These are phyloP conservation scores for Dascillus cervinus DNA, from an alignment of 2,888 invertebrate genomes.

Conservation along the genomic window DNA sequence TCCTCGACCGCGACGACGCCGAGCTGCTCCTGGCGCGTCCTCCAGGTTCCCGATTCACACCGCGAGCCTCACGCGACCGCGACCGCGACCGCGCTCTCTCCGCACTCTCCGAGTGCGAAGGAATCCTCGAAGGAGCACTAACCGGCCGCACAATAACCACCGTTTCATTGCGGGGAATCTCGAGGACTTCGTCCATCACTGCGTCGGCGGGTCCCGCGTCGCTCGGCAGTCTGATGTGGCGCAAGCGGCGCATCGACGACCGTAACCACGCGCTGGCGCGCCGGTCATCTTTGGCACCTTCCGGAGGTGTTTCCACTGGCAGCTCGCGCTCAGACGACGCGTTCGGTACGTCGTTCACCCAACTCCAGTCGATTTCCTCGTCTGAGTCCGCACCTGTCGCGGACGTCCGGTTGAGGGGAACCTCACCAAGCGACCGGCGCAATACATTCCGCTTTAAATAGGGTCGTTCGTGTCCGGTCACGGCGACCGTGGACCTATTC, in stretches of 20 bases:
- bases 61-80: conserved; percentile 21
- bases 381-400: conserved; percentile 26
- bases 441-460: conserved; percentile 5
- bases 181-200: neutral
- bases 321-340: conserved; percentile 33
- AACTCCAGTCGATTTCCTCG: conserved; percentile 36
- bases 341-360: conserved; percentile 21
- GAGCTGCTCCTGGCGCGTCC: conserved; percentile 35
- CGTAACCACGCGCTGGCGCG: conserved; percentile 44
- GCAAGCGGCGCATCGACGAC: conserved; percentile 49
- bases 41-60: conserved; percentile 27
- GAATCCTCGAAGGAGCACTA: conserved; percentile 35
- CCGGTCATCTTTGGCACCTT: conserved; percentile 12
- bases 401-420: conserved; percentile 24
- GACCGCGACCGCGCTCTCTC: conserved; percentile 25
- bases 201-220: conserved; percentile 15
- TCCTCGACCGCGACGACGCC: conserved; percentile 34
- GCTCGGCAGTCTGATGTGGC: conserved; percentile 45
- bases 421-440: conserved; percentile 8
- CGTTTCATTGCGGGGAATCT: neutral
- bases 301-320: conserved; percentile 25
- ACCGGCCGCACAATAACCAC: conserved; percentile 28
- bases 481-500: conserved; percentile 17
- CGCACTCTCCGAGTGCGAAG: conserved; percentile 15
- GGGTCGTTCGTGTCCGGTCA: conserved; percentile 17